These are phyloP conservation scores for Vombatus ursinus DNA, from an alignment of 2,113 vertebrate genomes.

Conservation along the genomic window DNA sequence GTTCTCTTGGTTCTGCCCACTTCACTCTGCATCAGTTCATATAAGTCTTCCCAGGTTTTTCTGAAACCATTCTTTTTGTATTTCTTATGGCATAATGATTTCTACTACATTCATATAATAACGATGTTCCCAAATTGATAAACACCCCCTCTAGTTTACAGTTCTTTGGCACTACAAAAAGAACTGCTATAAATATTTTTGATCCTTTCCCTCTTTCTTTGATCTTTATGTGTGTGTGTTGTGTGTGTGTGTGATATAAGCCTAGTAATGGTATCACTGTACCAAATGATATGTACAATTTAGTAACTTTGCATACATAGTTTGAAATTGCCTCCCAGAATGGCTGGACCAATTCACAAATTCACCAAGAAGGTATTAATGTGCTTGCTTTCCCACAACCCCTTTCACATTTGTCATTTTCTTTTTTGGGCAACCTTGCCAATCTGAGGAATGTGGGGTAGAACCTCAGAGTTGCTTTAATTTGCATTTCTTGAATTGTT, in stretches of 20 bases:
- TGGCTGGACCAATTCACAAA: background rate
- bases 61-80: background rate
- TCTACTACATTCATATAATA: background rate
- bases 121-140: background rate
- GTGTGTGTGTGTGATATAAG: background rate
- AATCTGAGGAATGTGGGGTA: too few species aligned
- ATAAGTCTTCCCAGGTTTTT: background rate
- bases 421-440: background rate
- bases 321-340: background rate
- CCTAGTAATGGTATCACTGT: background rate
- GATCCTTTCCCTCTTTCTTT: background rate
- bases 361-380: background rate
- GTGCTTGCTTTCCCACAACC: background rate
- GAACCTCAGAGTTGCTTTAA: background rate
- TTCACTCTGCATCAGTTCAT: background rate
- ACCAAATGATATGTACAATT: background rate
- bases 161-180: background rate
- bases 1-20: background rate
- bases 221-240: background rate
- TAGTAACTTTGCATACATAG: background rate
- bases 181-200: background rate
- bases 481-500: background rate
- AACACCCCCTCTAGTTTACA: background rate
- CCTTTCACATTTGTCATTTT: background rate
- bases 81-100: background rate